phyloP scores from a whole-genome alignment of 2,888 invertebrate genomes.

The Creontiades dilutus region DNA sequence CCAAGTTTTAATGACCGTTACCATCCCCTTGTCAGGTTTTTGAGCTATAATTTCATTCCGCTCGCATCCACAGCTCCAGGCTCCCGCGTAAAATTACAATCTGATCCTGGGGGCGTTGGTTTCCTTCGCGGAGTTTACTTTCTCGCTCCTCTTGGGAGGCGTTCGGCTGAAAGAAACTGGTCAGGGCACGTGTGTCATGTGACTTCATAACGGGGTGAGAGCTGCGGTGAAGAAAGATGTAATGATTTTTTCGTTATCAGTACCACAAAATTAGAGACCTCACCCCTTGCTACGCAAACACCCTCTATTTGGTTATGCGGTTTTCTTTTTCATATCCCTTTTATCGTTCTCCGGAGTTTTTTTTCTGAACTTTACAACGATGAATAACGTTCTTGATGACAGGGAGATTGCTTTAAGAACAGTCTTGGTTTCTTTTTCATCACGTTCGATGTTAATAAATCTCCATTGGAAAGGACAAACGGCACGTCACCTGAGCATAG shows the following conservation, averaged over 20 bases:
- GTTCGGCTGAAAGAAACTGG: conserved; percentile 47
- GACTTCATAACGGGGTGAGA: conserved; percentile 34
- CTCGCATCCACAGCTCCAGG: conserved; percentile 8
- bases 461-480: too few relatives aligned
- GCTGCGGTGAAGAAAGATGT: conserved; percentile 34
- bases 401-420: background rate
- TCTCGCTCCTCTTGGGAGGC: conserved; percentile 29
- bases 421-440: too few relatives aligned
- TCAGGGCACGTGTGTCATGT: conserved; percentile 47
- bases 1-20: background rate
- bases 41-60: background rate
- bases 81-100: conserved; percentile 47
- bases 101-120: conserved; percentile 20
- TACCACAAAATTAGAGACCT: background rate
- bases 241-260: conserved; percentile 6
- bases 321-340: background rate
- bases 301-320: background rate
- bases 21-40: background rate
- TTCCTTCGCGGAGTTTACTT: conserved; percentile 31
- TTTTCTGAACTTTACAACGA: background rate
- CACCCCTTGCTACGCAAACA: background rate
- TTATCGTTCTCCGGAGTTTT: background rate
- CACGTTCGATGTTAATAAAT: too few relatives aligned
- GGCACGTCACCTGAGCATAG: too few relatives aligned
- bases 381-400: background rate